Conservation (phyloP, 2,888 invertebrate species). For the Metopia argyrocephala region DNA sequence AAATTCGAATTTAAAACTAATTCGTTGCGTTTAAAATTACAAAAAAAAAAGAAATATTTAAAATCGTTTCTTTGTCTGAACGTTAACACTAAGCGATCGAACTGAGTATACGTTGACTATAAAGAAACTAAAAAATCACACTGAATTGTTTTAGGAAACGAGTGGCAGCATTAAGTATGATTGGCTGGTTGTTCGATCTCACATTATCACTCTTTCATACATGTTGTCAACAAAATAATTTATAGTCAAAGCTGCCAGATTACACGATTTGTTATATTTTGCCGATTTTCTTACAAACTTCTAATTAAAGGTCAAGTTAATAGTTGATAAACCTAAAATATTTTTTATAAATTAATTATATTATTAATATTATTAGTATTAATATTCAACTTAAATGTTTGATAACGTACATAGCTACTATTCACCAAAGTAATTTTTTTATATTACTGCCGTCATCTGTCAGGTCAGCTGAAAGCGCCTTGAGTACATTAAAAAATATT, state of each 20-base stretch:
- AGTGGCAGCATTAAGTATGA: conserved; percentile 56
- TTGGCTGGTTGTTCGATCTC: neutral
- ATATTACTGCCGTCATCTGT: too few species aligned
- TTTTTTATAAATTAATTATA: neutral
- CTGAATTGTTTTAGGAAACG: conserved; percentile 48
- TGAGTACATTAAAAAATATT: too few species aligned
- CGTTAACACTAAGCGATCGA: conserved; percentile 71
- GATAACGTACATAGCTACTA: too few species aligned
- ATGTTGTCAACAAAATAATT: conserved; percentile 17
- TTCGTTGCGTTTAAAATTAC: conserved; percentile 32
- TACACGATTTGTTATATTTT: too few species aligned
- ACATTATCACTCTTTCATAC: conserved; percentile 9
- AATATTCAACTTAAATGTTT: too few species aligned
- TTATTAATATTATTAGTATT: too few species aligned
- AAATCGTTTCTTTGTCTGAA: conserved; percentile 61
- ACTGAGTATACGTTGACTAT: conserved; percentile 72
- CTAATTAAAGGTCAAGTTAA: too few species aligned
- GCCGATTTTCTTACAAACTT: neutral
- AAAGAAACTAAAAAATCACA: conserved; percentile 72
- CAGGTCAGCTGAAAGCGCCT: too few species aligned
- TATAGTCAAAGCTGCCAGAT: too few species aligned
- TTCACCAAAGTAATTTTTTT: too few species aligned
- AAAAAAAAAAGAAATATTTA: conserved; percentile 45
- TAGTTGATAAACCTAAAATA: neutral
- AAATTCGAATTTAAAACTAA: conserved; percentile 36